A percentile compares a stretch with the other conserved stretches of the same genome.
phyloP scores from a whole-genome alignment of 2,888 invertebrate genomes.

The Erynnis tages region DNA sequence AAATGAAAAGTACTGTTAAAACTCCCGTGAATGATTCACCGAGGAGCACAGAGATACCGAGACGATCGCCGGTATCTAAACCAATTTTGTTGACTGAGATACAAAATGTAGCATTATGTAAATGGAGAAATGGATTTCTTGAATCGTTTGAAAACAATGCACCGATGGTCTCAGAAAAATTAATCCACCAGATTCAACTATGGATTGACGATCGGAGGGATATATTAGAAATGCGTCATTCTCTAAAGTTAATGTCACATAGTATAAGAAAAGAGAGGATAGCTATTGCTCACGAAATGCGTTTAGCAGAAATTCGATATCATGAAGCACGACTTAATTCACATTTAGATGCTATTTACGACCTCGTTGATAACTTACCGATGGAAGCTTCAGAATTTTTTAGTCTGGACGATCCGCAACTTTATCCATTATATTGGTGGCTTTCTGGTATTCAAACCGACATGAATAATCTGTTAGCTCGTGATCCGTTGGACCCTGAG shows the following conservation, averaged over 20 bases:
- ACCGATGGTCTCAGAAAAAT: slow-evolving; percentile 49
- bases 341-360: slow-evolving; percentile 55
- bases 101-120: slow-evolving; percentile 51
- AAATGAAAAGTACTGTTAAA: slow-evolving; percentile 26
- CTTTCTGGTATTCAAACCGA: slow-evolving; percentile 44
- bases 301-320: slow-evolving; percentile 51
- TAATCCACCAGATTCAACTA: slow-evolving; percentile 48
- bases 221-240: slow-evolving; percentile 54
- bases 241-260: slow-evolving; percentile 59
- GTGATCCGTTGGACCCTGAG: slow-evolving; percentile 46
- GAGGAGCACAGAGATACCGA: slow-evolving; percentile 5
- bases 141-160: slow-evolving; percentile 59
- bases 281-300: slow-evolving; percentile 47
- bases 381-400: slow-evolving; percentile 47
- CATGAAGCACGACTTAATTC: slow-evolving; percentile 57
- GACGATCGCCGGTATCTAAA: slow-evolving; percentile 32
- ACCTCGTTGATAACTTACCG: slow-evolving; percentile 48
- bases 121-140: slow-evolving; percentile 66
- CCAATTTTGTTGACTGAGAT: slow-evolving; percentile 57
- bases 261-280: slow-evolving; percentile 58
- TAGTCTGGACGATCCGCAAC: slow-evolving; percentile 44
- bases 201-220: slow-evolving; percentile 58
- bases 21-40: slow-evolving; percentile 29
- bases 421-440: slow-evolving; percentile 58
- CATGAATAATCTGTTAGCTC: slow-evolving; percentile 42